These are phyloP conservation scores for Prionchulus punctatus DNA, from an alignment of 2,888 invertebrate species.

Conservation along the genomic window DNA sequence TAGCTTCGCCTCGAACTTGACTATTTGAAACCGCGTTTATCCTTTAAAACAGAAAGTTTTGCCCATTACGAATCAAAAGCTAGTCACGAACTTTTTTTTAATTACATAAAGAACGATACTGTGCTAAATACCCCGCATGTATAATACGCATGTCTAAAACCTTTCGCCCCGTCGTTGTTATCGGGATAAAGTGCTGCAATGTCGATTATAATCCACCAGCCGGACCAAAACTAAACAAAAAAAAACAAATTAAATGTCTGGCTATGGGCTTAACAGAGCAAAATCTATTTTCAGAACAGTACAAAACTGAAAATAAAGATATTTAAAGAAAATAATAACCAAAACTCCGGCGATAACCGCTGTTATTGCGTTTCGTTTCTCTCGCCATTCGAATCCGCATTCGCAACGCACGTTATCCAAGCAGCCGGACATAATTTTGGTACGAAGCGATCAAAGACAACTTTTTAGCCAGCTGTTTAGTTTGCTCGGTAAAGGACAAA, in stretches of 20 bases:
- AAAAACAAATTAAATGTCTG: not conserved
- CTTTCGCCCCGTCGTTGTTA: slow-evolving; percentile 15
- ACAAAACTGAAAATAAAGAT: not conserved
- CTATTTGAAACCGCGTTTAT: slow-evolving; percentile 90
- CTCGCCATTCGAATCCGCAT: slow-evolving; percentile 51
- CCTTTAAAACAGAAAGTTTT: slow-evolving; percentile 35
- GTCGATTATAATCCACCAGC: slow-evolving; percentile 97
- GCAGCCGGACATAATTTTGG: slow-evolving; percentile 28
- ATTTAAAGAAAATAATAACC: slow-evolving; percentile 43
- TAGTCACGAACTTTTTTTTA: not conserved
- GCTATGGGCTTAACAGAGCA: too few relatives aligned
- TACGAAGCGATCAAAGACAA: too few relatives aligned
- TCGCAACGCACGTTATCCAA: slow-evolving; percentile 22
- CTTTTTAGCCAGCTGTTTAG: too few relatives aligned
- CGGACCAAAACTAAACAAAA: slow-evolving; percentile 61
- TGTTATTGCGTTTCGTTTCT: slow-evolving; percentile 66
- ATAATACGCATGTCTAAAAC: slow-evolving; percentile 52
- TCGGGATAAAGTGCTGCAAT: slow-evolving; percentile 60
- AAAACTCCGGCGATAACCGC: slow-evolving; percentile 68
- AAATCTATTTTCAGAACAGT: too few relatives aligned
- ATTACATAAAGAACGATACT: slow-evolving; percentile 75
- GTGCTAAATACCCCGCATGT: slow-evolving; percentile 87
- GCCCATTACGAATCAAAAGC: not conserved
- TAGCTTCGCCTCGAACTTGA: slow-evolving; percentile 53
- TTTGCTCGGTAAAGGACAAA: too few relatives aligned